Evolutionary conservation across 1,140 invertebrate genomes (phyloP), one percentile per base, ranked within the genome.

Genomic region (Aphelinus atriplicis): DNA sequence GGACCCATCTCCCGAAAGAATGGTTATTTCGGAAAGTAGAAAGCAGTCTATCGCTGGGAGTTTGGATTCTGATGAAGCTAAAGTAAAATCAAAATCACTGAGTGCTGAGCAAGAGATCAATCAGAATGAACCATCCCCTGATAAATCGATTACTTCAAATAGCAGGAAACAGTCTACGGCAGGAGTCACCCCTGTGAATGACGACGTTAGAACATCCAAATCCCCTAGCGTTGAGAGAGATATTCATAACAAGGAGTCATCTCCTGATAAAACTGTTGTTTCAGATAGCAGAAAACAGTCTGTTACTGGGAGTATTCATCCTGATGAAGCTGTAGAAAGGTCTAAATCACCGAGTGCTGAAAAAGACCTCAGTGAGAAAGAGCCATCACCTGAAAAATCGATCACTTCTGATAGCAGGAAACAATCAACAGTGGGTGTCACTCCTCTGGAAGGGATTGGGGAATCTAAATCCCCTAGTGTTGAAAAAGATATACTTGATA

Each of bases 201-300:
- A 26, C 26, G 26, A 26, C 0, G 0, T 26, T 26, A 0, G 26
- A 26, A 26, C 26, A 26, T 26, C 26, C 4, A 76, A 63, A 76
- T 77, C 75, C 26, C 53, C 76, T 7, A 77, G 77, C 57, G 3
- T 64, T 62, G 50, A 70, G 2, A 65, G 48, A 48, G 51, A 63
- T 3, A 26, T 51, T 9, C 45, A 43, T 66, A 42, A 56, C 4
- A 66, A 58, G 7, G n/a, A 66, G 42, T 2, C 64, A 42, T 69
- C 46, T 6, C 10, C 45, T 45, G 56, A 69, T 26, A 43, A 3
- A 48, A 4, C 4, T 60, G n/a, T 2, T 46, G 3, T 10, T 46
- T 26, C 26, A 26, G 26, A 9, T 26, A 26, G 26, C 26, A 26
- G 26, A 26, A 26, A 26, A 26, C 26, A 26, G 26, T 26, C 26